Evolutionary conservation across 2,888 invertebrate genomes (phyloP), one percentile per base, ranked within the genome.

Genomic region (Tetragnatha montana): DNA sequence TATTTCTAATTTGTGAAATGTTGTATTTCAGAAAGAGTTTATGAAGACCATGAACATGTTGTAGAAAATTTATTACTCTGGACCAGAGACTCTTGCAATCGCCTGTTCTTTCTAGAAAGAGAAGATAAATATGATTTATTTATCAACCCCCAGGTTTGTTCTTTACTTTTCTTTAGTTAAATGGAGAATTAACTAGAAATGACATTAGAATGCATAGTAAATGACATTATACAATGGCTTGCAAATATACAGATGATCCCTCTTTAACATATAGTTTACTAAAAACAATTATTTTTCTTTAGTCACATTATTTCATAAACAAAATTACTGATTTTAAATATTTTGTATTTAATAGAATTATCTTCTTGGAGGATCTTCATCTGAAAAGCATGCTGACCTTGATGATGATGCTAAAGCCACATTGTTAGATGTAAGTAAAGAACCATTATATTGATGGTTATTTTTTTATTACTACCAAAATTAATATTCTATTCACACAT

Each of bases 11-110:
- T 60, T 60, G 12, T 60, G 7, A 0, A 35, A n/a, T 35, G n/a
- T 84, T 68, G 0, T 47, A 91, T 94, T 95, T 74, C 94, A 98
- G 99, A 99, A 94, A 96, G 99, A 91, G 96, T 98, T 70, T 98
- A 98, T 93, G 99, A 99, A 94, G 99, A 99, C 93, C 98, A 99
- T 93, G 99, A 99, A 94, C 95, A 97, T 93, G 94, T 99, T 93
- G 99, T 99, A 81, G 98, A 99, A 93, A 99, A 99, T 94, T 95
- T 99, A 92, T 96, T 99, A 95, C 95, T 98, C 93, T 99, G 99
- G 99, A 98, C 98, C 21, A 95, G 98, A 87, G 99, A 99, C 93
- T 98, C 98, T 2, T 98, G 97, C 93, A 99, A 99, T 94, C 98
- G 97, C 94, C 96, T 99, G 87, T 95, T 97, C 92, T 99, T 99